Percentiles rank a stretch among this genome's conserved stretches.
phyloP scores from a whole-genome alignment of 2,113 vertebrate genomes.

The Vidua macroura region DNA sequence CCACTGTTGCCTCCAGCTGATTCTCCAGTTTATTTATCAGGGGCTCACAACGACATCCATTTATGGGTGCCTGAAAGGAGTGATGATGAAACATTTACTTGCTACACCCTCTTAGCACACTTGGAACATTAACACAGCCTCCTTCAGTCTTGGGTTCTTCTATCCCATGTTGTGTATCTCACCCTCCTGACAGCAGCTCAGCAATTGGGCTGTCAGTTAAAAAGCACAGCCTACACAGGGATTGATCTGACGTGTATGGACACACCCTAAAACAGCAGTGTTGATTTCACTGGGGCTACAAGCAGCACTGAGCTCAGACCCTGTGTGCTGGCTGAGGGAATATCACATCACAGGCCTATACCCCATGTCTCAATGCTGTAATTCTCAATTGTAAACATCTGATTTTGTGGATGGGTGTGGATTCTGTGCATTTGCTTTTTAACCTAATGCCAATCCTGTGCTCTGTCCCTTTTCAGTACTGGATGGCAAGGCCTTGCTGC shows the following conservation, averaged over 20 bases:
- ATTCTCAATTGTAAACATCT: background rate
- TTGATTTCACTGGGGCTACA: background rate
- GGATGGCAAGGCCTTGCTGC: background rate
- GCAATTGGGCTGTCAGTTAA: background rate
- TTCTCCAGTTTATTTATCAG: slow-evolving; percentile 94
- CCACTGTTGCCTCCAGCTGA: slow-evolving; percentile 92
- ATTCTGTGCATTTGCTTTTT: background rate
- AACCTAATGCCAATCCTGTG: background rate
- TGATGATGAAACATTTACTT: background rate
- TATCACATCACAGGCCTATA: background rate
- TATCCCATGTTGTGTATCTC: background rate
- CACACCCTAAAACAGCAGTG: background rate
- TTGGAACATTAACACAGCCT: background rate
- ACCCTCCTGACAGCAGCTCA: background rate
- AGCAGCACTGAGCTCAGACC: background rate
- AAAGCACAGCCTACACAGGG: background rate
- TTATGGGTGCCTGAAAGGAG: slow-evolving; percentile 85
- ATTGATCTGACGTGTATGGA: background rate
- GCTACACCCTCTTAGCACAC: background rate
- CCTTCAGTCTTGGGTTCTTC: background rate
- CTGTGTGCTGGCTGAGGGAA: background rate
- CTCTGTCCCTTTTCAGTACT: background rate
- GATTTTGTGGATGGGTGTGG: background rate
- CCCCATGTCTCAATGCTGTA: fast-evolving
- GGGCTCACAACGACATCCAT: slow-evolving; percentile 95